Evolutionary conservation across 2,888 invertebrate species (phyloP), one percentile per base, ranked within the genome.

Genomic region (Plagodis dolabraria): DNA sequence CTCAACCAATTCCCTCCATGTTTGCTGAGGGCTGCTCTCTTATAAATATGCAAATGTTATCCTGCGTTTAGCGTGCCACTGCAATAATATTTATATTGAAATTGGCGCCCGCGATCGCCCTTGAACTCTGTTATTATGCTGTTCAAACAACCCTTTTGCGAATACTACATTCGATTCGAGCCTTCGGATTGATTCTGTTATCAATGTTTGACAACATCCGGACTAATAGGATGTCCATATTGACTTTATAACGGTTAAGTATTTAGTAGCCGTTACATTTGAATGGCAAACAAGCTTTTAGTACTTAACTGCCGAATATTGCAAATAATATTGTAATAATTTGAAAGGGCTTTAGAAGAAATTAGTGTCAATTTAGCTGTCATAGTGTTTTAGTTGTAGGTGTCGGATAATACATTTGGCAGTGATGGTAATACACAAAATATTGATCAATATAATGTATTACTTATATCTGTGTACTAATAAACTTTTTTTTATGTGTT

Each of bases 21-120:
- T 90, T 90, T 86, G 87, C 85, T 73, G 76, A 88, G 90, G 87
- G 87, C 81, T 84, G 80, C 79, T 85, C 81, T 83, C 86, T 85
- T 89, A 89, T 92, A 91, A 90, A 91, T 91, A 92, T 92, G 91
- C 87, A 90, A 91, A 92, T 88, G 80, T 84, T 88, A 88, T 86
- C 85, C 83, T 82, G 83, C 85, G 85, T 89, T 90, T 86, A 88
- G 84, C 85, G 80, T 80, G 78, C 74, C 80, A 77, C 79, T 87
- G 87, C 89, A 90, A 89, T 89, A 89, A 90, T 88, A 89, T 90
- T 89, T 87, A 87, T 90, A 88, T 85, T 85, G 85, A 86, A 89
- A 89, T 83, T 82, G 83, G 81, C 74, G 78, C 75, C 80, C 72
- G 70, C 72, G 65, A 63, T 71, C 81, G 86, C 71, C 89, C 89